Base-by-base conservation (phyloP, 2,888 invertebrate species). In the Parasteatoda lunata region DNA sequence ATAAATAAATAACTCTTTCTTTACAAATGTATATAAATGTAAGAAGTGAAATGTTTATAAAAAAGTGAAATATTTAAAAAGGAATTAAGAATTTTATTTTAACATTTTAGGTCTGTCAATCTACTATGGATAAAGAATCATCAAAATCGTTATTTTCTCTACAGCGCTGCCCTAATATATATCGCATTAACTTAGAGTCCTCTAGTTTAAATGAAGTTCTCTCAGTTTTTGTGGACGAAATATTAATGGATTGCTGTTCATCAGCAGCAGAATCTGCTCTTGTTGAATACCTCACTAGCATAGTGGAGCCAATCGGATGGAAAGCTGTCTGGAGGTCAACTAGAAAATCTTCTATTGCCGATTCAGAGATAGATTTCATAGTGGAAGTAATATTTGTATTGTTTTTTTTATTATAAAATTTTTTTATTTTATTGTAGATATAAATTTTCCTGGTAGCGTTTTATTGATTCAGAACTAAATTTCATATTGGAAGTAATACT, bases 231-330 rank as follows among this genome's bases (percentile, higher is more conserved):
- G 47, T 5, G 30, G 80, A 76, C 47, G 79, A 84, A 45, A 72
- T 88, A 13, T 59, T 88, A 5, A 47, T 64, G 11, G 80, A 75
- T 5, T 73, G 59, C 51, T 64, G 59, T n/a, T 65, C 65, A 69
- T 84, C 84, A 54, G 51, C 65, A 9, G 64, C 70, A 52, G 84
- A 88, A 70, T 51, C 65, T 8, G 51, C 51, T 47, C 71, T 88
- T 30, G 77, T 88, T 51, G 73, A 84, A 48, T 88, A 88, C 51
- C 65, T 88, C 15, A 77, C 84, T 1, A 80, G 77, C n/a, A 65
- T 84, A 48, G 84, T 88, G 5, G 88, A 88, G n/a, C 88, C 88
- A 69, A 66, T 84, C 52, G 88, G 88, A 47, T 88, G 88, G 88
- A 70, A 76, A 71, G 84, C 84, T 59, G 88, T 88, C n/a, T 88